phyloP scores from a whole-genome alignment of 2,113 vertebrate species.

The Poeciliopsis retropinna region DNA sequence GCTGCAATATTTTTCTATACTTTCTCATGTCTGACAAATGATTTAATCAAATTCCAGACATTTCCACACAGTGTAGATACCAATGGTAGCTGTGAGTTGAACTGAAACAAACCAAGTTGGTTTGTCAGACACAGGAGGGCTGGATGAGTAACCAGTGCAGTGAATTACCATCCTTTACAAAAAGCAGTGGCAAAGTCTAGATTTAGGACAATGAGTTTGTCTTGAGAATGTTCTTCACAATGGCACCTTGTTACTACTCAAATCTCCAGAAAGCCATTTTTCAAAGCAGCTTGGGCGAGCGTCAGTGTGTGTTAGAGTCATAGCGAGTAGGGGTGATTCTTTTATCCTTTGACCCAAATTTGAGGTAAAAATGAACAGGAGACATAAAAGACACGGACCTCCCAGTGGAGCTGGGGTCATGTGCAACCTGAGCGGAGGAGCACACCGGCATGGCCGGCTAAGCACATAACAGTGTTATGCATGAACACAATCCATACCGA shows the following conservation, averaged over 20 bases:
- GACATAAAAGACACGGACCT: conserved; percentile 73
- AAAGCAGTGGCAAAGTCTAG: conserved; percentile 49
- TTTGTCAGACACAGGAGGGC: conserved; percentile 34
- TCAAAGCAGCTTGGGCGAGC: conserved; percentile 41
- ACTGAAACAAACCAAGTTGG: conserved; percentile 49
- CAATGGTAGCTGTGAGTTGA: conserved; percentile 48
- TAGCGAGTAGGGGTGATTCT: conserved; percentile 57
- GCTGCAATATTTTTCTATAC: background rate
- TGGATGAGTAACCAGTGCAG: conserved; percentile 48
- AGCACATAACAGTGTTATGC: conserved; percentile 70
- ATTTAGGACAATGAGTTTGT: conserved; percentile 52
- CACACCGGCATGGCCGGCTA: conserved; percentile 57
- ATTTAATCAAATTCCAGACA: background rate
- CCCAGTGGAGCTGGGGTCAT: conserved; percentile 68
- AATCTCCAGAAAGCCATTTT: conserved; percentile 63
- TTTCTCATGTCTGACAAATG: background rate
- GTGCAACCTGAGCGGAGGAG: conserved; percentile 66
- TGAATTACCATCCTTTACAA: conserved; percentile 55
- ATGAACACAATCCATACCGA: conserved; percentile 34
- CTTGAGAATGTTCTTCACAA: conserved; percentile 54
- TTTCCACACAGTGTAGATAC: background rate
- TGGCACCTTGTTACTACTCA: conserved; percentile 53
- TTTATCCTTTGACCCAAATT: conserved; percentile 78
- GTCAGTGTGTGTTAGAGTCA: conserved; percentile 46
- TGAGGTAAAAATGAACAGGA: conserved; percentile 60